phyloP scores from a whole-genome alignment of 2,113 vertebrate species.

The Toxostoma redivivum region DNA sequence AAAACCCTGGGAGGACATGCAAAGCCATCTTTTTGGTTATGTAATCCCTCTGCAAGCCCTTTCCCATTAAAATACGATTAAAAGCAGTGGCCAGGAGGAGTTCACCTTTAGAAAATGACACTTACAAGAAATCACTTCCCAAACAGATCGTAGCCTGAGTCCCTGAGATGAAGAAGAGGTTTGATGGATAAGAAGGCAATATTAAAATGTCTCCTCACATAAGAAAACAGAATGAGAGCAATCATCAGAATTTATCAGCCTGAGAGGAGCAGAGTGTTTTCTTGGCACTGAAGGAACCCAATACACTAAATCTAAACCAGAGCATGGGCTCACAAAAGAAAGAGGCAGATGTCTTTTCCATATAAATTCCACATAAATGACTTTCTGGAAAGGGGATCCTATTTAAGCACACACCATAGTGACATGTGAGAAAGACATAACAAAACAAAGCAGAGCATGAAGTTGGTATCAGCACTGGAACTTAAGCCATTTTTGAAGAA shows the following conservation, averaged over 20 bases:
- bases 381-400: constrained; percentile 6
- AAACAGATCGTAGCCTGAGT: constrained; percentile 16
- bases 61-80: constrained; percentile 65
- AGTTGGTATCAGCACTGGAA: not conserved
- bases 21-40: constrained; percentile 36
- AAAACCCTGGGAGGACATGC: not conserved
- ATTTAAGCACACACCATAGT: not conserved
- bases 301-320: constrained; percentile 56
- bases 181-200: constrained; percentile 65
- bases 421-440: constrained; percentile 32
- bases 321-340: not conserved
- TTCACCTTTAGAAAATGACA: constrained; percentile 57
- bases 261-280: constrained; percentile 54
- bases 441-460: not conserved
- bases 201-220: constrained; percentile 61
- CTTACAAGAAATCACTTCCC: constrained; percentile 53
- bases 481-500: not conserved
- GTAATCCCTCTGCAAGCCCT: constrained; percentile 45
- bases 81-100: constrained; percentile 27
- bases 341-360: constrained; percentile 3
- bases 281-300: constrained; percentile 38
- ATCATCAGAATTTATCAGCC: constrained; percentile 70
- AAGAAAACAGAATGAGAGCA: constrained; percentile 61
- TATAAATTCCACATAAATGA: constrained; percentile 45
- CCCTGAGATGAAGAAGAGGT: constrained; percentile 37